Evolutionary conservation across 2,888 invertebrate species (phyloP).

Genomic region (Flexamia atlantica): DNA sequence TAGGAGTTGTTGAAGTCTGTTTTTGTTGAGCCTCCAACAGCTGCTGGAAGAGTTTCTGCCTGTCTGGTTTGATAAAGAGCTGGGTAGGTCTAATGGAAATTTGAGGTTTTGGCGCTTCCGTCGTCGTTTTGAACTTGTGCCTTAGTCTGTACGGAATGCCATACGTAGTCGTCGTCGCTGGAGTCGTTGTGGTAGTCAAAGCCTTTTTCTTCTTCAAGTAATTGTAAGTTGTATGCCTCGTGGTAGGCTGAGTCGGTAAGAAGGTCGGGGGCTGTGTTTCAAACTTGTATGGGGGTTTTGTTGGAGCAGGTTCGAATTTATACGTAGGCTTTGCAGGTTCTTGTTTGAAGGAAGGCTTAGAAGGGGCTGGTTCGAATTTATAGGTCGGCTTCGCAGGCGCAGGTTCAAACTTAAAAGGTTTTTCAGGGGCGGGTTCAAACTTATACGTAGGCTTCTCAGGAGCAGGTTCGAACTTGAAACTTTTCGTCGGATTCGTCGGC

Average conservation of each 20-base stretch:
- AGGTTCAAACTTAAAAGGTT: slow-evolving; percentile 42
- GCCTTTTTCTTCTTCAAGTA: slow-evolving; percentile 55
- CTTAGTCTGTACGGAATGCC: slow-evolving; percentile 65
- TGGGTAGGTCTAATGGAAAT: slow-evolving; percentile 63
- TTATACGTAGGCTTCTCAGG: slow-evolving; percentile 49
- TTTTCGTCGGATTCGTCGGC: slow-evolving; percentile 35
- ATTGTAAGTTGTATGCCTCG: slow-evolving; percentile 31
- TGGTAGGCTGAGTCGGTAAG: slow-evolving; percentile 58
- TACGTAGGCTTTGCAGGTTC: slow-evolving; percentile 63
- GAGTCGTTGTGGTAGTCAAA: slow-evolving; percentile 58
- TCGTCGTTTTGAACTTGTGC: slow-evolving; percentile 58
- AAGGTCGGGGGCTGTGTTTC: slow-evolving; percentile 65
- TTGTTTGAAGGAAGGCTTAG: too few relatives aligned
- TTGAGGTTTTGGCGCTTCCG: slow-evolving; percentile 59
- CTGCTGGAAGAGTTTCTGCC: slow-evolving; percentile 69
- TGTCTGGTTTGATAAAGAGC: slow-evolving; percentile 67
- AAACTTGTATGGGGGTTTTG: slow-evolving; percentile 66
- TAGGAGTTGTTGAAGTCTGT: slow-evolving; percentile 74
- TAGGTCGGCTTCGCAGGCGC: slow-evolving; percentile 35
- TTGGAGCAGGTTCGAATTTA: slow-evolving; percentile 63
- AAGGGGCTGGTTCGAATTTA: slow-evolving; percentile 53
- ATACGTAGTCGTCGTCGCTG: slow-evolving; percentile 64
- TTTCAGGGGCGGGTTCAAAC: slow-evolving; percentile 47
- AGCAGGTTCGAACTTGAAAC: slow-evolving; percentile 48
- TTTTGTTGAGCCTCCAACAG: slow-evolving; percentile 65